Conservation (phyloP, 2,888 invertebrate genomes). For the Microctonus aethiopoides region DNA sequence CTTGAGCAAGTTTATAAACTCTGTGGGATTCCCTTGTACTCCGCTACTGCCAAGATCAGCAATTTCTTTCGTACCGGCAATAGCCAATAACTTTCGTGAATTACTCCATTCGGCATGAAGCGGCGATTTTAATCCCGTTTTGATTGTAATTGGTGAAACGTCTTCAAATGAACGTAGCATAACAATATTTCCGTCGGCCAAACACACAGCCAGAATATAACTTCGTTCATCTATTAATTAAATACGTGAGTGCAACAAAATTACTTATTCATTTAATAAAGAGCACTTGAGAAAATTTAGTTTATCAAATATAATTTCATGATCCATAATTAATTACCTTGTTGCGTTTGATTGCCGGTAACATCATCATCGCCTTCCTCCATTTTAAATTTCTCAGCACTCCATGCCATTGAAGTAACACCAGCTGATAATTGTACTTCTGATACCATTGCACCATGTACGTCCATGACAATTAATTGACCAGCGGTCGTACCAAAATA, state of each 20-base stretch:
- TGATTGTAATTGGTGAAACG: slow-evolving; percentile 87
- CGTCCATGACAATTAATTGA: slow-evolving; percentile 96
- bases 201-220: slow-evolving; percentile 87
- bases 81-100: slow-evolving; percentile 90
- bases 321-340: slow-evolving; percentile 42
- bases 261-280: background rate
- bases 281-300: too few relatives aligned
- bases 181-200: slow-evolving; percentile 90
- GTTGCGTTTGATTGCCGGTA: slow-evolving; percentile 52
- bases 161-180: slow-evolving; percentile 93
- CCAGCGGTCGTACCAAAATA: slow-evolving; percentile 96
- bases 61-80: slow-evolving; percentile 79
- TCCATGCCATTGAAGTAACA: slow-evolving; percentile 95
- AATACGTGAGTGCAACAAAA: background rate
- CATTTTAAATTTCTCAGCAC: slow-evolving; percentile 98
- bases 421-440: slow-evolving; percentile 75
- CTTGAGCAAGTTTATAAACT: slow-evolving; percentile 85
- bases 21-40: slow-evolving; percentile 63
- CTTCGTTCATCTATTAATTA: slow-evolving; percentile 71
- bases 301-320: slow-evolving; percentile 12
- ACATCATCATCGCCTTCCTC: slow-evolving; percentile 86
- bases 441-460: slow-evolving; percentile 94
- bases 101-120: slow-evolving; percentile 97
- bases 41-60: slow-evolving; percentile 41
- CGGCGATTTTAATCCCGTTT: slow-evolving; percentile 84